phyloP scores from a whole-genome alignment of 2,113 vertebrate species.

The Podocnemis expansa region DNA sequence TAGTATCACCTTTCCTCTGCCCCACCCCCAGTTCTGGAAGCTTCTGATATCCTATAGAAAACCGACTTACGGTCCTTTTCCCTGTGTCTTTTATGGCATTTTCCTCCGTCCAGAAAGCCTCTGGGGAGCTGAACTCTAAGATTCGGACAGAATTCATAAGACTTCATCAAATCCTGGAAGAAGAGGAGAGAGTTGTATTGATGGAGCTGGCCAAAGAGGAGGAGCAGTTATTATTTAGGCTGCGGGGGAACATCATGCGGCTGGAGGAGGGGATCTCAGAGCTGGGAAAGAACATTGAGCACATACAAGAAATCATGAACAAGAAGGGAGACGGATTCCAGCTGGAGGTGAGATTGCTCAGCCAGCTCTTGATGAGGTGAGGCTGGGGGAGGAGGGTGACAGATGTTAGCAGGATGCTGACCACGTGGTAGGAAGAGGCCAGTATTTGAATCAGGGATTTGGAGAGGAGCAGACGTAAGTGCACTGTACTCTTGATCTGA shows the following conservation, averaged over 20 bases:
- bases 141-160: slow-evolving; percentile 80
- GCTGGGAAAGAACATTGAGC: slow-evolving; percentile 71
- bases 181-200: slow-evolving; percentile 79
- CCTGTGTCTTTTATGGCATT: background rate
- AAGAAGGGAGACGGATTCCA: slow-evolving; percentile 31
- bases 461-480: no score
- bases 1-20: background rate
- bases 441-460: background rate
- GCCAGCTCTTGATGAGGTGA: background rate
- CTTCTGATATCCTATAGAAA: background rate
- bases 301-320: slow-evolving; percentile 57
- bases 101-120: slow-evolving; percentile 51
- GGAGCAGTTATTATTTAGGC: slow-evolving; percentile 66
- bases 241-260: slow-evolving; percentile 68
- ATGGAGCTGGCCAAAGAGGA: slow-evolving; percentile 76
- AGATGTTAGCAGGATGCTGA: background rate
- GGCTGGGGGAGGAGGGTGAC: background rate
- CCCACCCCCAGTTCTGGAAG: background rate
- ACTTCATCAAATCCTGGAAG: slow-evolving; percentile 81
- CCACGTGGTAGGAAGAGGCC: background rate
- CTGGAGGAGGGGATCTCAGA: slow-evolving; percentile 62
- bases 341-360: slow-evolving; percentile 74
- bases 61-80: background rate
- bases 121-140: slow-evolving; percentile 74
- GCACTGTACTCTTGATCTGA: background rate